Percentiles rank a stretch among this genome's conserved stretches.
Conservation (phyloP, 2,113 vertebrate genomes). For the Platichthys stellatus region DNA sequence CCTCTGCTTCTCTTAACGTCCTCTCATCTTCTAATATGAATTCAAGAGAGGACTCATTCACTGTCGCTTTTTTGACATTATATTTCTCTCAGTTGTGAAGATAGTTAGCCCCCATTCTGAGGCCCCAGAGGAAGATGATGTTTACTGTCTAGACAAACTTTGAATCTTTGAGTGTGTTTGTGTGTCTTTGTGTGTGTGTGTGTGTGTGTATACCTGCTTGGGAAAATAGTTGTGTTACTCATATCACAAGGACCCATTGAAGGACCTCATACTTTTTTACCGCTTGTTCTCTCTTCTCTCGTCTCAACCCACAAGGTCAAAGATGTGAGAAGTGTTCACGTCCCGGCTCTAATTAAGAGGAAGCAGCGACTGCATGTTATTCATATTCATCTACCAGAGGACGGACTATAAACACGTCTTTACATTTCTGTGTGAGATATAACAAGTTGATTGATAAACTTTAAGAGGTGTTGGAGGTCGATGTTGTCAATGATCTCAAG, state of each 20-base stretch:
- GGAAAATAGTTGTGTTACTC: slow-evolving; percentile 3
- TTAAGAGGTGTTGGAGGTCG: background rate
- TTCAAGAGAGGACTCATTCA: background rate
- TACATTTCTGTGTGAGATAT: background rate
- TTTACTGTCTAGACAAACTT: slow-evolving; percentile 51
- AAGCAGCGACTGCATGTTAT: background rate
- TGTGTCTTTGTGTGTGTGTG: background rate
- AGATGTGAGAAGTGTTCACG: slow-evolving; percentile 49
- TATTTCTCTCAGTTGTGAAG: slow-evolving; percentile 6
- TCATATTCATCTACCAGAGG: slow-evolving; percentile 1
- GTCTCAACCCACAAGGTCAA: slow-evolving; percentile 45
- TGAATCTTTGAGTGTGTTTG: too few relatives aligned
- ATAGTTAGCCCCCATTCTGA: slow-evolving; percentile 39
- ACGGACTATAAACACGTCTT: too few relatives aligned
- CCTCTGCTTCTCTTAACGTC: background rate
- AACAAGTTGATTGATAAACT: background rate
- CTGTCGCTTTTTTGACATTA: background rate
- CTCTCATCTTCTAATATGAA: background rate
- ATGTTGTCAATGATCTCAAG: background rate
- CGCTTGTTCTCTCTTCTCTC: slow-evolving; percentile 18
- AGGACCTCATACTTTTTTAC: slow-evolving; percentile 31
- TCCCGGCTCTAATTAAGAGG: background rate
- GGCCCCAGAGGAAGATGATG: slow-evolving; percentile 26
- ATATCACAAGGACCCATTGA: slow-evolving; percentile 9
- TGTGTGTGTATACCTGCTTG: background rate